Conservation (phyloP, 2,797 vertebrate species). For the Enteromius fasciolatus region DNA sequence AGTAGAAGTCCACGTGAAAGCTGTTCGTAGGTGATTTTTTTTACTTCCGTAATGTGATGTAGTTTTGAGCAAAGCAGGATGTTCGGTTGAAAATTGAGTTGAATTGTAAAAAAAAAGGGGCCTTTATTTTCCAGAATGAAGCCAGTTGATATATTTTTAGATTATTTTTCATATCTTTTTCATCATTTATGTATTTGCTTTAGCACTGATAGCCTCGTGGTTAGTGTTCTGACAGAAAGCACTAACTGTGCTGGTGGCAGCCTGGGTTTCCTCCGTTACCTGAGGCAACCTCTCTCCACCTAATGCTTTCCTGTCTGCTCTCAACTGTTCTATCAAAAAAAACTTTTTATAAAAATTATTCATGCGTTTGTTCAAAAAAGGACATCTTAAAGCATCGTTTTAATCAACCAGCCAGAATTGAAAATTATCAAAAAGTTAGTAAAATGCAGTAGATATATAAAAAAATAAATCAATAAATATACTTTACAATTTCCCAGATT, state of each 20-base stretch:
- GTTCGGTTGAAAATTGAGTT: neutral
- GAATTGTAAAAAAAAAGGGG: neutral
- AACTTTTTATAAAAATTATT: too few relatives aligned
- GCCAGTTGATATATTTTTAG: neutral
- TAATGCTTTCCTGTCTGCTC: too few relatives aligned
- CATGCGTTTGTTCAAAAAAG: too few relatives aligned
- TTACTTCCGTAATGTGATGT: neutral
- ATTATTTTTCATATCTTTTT: too few relatives aligned
- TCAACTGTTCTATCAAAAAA: too few relatives aligned
- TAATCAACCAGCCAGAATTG: neutral
- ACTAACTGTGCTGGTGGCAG: neutral
- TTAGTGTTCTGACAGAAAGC: neutral
- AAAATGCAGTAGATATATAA: neutral
- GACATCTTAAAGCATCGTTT: too few relatives aligned
- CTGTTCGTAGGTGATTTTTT: neutral
- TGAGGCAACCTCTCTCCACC: too few relatives aligned
- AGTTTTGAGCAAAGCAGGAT: neutral
- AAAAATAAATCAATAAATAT: too few relatives aligned
- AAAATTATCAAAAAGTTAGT: neutral
- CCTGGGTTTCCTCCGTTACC: too few relatives aligned
- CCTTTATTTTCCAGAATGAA: neutral
- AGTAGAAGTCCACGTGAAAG: neutral
- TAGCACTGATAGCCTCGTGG: neutral
- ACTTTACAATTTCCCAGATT: neutral
- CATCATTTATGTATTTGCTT: neutral